phyloP scores from a whole-genome alignment of 2,113 vertebrate genomes.

The Tricholaema leucomelas region DNA sequence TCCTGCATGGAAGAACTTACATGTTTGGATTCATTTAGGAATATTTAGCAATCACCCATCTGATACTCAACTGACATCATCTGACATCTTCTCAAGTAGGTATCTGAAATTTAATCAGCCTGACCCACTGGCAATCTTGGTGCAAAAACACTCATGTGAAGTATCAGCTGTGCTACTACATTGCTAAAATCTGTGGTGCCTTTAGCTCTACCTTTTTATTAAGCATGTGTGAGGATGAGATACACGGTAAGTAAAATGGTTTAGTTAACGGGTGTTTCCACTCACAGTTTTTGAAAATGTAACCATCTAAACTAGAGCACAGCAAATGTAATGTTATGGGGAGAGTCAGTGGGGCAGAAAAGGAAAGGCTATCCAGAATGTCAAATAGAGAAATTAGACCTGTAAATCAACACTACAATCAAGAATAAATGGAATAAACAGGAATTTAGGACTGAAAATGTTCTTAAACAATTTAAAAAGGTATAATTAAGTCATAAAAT shows the following conservation, averaged over 20 bases:
- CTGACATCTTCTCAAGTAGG: not conserved
- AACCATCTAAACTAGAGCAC: not conserved
- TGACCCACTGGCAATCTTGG: not conserved
- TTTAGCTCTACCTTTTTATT: not conserved
- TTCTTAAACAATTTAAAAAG: not conserved
- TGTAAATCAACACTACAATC: not conserved
- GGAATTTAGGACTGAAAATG: not conserved
- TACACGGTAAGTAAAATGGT: not conserved
- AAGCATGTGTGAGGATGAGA: not conserved
- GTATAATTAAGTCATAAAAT: not conserved
- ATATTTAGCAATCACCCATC: not conserved
- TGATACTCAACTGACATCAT: not conserved
- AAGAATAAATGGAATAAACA: not conserved
- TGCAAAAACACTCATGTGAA: not conserved
- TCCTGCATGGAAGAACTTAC: not conserved
- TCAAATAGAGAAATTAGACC: not conserved
- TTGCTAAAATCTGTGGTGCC: not conserved
- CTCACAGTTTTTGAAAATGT: not conserved
- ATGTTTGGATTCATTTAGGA: not conserved
- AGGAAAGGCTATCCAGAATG: not conserved
- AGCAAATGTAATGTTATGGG: not conserved
- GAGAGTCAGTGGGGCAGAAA: no score
- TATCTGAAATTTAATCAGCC: not conserved
- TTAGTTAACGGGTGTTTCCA: not conserved
- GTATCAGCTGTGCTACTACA: not conserved